Conservation (phyloP, 2,113 vertebrate species). For the Ia io region DNA sequence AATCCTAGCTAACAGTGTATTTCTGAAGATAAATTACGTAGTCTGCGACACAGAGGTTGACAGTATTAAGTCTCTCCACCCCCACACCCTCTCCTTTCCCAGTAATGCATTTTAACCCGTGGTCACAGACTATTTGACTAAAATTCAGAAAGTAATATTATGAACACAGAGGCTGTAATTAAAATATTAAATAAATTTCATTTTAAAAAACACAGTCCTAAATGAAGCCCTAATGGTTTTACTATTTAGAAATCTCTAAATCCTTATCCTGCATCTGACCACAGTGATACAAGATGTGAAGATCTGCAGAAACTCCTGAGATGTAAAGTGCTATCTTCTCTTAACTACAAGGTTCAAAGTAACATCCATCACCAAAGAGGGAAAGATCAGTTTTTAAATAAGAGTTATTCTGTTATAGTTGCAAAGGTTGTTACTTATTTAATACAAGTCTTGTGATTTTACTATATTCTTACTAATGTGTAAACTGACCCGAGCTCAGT, state of each 20-base stretch:
- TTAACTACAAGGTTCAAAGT: not conserved
- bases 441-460: not conserved
- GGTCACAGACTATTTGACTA: not conserved
- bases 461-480: not conserved
- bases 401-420: not conserved
- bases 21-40: not conserved
- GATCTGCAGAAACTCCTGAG: not conserved
- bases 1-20: not conserved
- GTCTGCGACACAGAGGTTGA: not conserved
- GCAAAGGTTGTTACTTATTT: not conserved
- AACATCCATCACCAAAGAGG: not conserved
- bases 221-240: not conserved
- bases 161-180: not conserved
- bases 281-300: not conserved
- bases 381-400: not conserved
- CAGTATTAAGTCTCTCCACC: not conserved
- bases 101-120: not conserved
- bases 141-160: not conserved
- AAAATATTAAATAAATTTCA: not conserved
- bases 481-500: not conserved
- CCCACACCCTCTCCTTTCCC: not conserved
- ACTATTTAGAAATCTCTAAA: not conserved
- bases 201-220: not conserved
- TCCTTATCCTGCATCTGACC: not conserved
- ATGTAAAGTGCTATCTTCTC: not conserved